These are phyloP conservation scores for Aix galericulata DNA, from an alignment of 2,113 vertebrate genomes.

Conservation along the genomic window DNA sequence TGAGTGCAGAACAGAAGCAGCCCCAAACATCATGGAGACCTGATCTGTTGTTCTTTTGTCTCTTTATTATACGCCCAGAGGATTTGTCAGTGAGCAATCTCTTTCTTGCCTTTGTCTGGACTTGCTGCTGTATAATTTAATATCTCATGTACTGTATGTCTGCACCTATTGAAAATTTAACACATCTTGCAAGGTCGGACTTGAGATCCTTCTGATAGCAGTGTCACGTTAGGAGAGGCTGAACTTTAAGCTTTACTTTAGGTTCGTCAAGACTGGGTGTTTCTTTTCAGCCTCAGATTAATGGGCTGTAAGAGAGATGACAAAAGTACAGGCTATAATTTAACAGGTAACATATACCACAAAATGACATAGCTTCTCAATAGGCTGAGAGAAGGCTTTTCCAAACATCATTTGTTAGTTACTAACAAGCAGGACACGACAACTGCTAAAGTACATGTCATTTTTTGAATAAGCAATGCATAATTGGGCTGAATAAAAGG, in stretches of 20 bases:
- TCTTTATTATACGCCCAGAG: neutral
- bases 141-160: neutral
- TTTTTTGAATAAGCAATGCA: neutral
- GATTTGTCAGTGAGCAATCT: neutral
- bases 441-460: neutral
- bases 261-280: neutral
- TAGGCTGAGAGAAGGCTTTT: neutral
- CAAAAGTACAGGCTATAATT: neutral
- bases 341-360: neutral
- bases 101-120: neutral
- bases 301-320: neutral
- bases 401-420: neutral
- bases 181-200: neutral
- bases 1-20: neutral
- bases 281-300: neutral
- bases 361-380: neutral
- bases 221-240: neutral
- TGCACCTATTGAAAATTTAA: neutral
- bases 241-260: conserved; percentile 26
- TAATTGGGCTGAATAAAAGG: neutral
- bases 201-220: neutral
- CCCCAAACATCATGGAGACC: neutral
- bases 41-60: neutral
- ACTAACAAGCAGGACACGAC: neutral
- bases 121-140: neutral